phyloP scores from a whole-genome alignment of 2,797 vertebrate genomes.

The Trematomus bernacchii region DNA sequence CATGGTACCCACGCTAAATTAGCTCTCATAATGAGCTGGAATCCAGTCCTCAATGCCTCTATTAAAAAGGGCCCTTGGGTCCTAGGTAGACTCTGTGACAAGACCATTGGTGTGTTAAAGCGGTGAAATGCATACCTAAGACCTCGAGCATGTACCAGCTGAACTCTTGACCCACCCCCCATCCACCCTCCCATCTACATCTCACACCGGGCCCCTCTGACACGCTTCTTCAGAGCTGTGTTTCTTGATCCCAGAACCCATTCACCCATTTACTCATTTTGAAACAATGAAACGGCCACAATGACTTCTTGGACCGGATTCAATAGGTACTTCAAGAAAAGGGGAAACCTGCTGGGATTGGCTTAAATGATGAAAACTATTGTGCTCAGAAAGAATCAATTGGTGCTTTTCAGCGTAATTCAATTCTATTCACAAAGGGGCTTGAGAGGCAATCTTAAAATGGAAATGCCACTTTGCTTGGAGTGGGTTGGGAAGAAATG shows the following conservation, averaged over 20 bases:
- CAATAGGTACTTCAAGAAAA: constrained; percentile 77
- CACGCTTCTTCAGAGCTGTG: constrained; percentile 47
- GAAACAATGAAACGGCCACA: constrained; percentile 79
- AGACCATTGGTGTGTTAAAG: constrained; percentile 47
- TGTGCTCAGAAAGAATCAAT: constrained; percentile 86
- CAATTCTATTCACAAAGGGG: constrained; percentile 85
- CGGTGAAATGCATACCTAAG: constrained; percentile 43
- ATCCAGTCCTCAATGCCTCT: constrained; percentile 59
- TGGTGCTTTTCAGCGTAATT: constrained; percentile 84
- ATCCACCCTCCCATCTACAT: constrained; percentile 46
- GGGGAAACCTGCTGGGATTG: constrained; percentile 76
- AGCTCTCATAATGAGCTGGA: constrained; percentile 68
- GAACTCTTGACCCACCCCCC: constrained; percentile 70
- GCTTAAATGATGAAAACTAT: constrained; percentile 84
- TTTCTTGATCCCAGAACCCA: constrained; percentile 62
- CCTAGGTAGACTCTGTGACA: constrained; percentile 46
- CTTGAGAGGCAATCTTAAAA: constrained; percentile 83
- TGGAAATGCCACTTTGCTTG: constrained; percentile 84
- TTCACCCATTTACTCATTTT: constrained; percentile 76
- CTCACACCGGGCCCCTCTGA: constrained; percentile 43
- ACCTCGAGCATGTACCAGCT: constrained; percentile 50
- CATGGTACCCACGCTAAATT: constrained; percentile 65
- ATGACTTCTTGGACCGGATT: constrained; percentile 74
- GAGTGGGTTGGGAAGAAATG: constrained; percentile 54
- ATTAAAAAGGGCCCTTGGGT: constrained; percentile 74